These are phyloP conservation scores for Dryococelus australis DNA, from an alignment of 2,888 invertebrate genomes.

Conservation along the genomic window DNA sequence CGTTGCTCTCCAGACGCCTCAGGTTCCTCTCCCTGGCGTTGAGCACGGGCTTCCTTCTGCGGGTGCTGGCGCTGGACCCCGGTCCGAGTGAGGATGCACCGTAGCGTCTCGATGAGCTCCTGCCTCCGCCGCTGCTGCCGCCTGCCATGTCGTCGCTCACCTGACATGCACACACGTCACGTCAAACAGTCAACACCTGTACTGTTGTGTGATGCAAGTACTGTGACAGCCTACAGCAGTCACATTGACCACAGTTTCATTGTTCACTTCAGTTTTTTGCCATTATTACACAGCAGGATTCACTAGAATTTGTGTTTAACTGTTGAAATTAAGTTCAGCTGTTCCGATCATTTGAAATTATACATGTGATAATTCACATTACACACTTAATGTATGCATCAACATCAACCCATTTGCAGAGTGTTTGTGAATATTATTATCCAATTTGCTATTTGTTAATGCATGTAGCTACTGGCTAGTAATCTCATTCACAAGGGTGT, in stretches of 20 bases:
- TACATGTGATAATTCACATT: too few species aligned
- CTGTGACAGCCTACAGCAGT: neutral
- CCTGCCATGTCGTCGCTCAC: slow-evolving; percentile 51
- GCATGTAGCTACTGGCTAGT: too few species aligned
- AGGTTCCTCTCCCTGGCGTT: slow-evolving; percentile 75
- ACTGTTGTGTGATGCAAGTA: neutral
- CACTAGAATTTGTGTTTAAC: too few species aligned
- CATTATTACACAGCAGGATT: too few species aligned
- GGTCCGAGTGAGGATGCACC: slow-evolving; percentile 58
- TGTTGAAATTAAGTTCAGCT: too few species aligned
- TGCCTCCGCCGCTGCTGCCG: slow-evolving; percentile 44
- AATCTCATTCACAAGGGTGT: too few species aligned
- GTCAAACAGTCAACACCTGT: neutral
- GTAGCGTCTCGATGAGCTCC: slow-evolving; percentile 51
- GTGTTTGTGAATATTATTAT: too few species aligned
- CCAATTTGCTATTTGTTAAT: too few species aligned
- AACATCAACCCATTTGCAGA: too few species aligned
- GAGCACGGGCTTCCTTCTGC: slow-evolving; percentile 64
- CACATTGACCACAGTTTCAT: neutral
- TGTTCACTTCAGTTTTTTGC: too few species aligned
- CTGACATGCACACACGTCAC: slow-evolving; percentile 40
- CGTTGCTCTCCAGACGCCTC: slow-evolving; percentile 78
- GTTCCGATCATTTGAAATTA: too few species aligned
- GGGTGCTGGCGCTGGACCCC: slow-evolving; percentile 57
- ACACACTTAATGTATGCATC: too few species aligned